Evolutionary conservation across 2,888 invertebrate genomes (phyloP).

Genomic region (Dasypolia templi): DNA sequence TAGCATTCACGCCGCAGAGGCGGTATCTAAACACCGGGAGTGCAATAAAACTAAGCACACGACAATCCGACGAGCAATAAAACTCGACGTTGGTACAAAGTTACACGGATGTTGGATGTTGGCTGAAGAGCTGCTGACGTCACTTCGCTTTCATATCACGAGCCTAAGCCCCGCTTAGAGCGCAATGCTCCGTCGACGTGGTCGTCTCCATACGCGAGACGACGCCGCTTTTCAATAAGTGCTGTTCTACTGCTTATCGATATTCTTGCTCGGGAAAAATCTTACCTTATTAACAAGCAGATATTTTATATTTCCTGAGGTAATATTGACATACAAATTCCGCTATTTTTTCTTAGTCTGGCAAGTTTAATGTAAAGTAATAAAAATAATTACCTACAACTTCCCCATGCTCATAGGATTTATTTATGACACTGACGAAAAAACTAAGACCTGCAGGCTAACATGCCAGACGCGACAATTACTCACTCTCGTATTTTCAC

Average conservation of each 20-base stretch:
- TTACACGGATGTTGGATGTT: slow-evolving; percentile 72
- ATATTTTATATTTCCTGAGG: background rate
- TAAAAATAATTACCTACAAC: background rate
- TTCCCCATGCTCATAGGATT: background rate
- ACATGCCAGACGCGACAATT: too few relatives aligned
- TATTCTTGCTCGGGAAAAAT: background rate
- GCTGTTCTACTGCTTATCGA: slow-evolving; percentile 59
- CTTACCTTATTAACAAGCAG: too few relatives aligned
- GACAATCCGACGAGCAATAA: slow-evolving; percentile 86
- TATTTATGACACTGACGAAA: background rate
- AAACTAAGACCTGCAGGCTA: too few relatives aligned
- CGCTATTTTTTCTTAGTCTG: background rate
- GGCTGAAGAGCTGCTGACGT: slow-evolving; percentile 77
- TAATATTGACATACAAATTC: background rate
- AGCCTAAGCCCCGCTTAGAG: slow-evolving; percentile 81
- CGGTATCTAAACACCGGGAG: slow-evolving; percentile 82
- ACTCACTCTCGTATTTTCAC: too few relatives aligned
- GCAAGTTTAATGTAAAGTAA: background rate
- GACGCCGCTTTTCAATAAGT: slow-evolving; percentile 59
- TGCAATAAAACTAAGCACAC: slow-evolving; percentile 89
- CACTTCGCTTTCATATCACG: slow-evolving; percentile 88
- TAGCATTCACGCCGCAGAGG: slow-evolving; percentile 79
- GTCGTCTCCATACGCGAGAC: slow-evolving; percentile 59
- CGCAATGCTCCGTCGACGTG: slow-evolving; percentile 63
- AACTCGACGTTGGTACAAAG: slow-evolving; percentile 76